Percentiles rank a stretch among this genome's conserved stretches.
These are phyloP conservation scores for Lucilia cuprina DNA, from an alignment of 1,140 invertebrate genomes.

Conservation along the genomic window DNA sequence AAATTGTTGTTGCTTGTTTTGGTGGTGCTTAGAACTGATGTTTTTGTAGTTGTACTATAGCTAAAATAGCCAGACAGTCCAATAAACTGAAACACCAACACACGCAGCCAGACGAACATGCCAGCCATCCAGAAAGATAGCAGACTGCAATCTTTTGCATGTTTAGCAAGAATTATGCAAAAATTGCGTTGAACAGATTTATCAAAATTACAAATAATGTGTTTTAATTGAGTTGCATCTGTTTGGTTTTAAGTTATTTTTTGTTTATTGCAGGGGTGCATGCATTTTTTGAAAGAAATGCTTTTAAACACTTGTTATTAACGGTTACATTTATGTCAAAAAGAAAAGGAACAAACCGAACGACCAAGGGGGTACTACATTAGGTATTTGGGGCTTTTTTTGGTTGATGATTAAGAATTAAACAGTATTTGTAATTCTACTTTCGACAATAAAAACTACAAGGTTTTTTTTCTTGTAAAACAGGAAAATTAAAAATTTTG, in stretches of 20 bases:
- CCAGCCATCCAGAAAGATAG: neutral
- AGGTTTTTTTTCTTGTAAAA: neutral
- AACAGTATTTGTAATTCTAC: neutral
- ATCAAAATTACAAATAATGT: neutral
- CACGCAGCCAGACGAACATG: neutral
- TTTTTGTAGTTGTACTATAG: neutral
- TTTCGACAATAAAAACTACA: neutral
- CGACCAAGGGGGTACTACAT: no score
- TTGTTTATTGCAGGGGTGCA: neutral
- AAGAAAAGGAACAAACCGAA: neutral
- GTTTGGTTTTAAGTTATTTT: neutral
- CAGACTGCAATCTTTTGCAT: neutral
- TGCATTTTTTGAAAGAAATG: neutral
- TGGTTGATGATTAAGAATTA: no score
- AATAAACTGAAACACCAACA: neutral
- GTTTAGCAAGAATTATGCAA: neutral
- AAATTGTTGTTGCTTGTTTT: neutral
- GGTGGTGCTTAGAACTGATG: neutral
- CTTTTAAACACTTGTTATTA: neutral
- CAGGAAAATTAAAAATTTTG: neutral
- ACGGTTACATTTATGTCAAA: neutral
- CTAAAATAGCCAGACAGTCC: slow-evolving; percentile 9
- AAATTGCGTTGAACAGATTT: neutral
- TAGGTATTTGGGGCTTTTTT: no score
- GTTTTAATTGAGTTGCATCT: neutral